Evolutionary conservation across 2,888 invertebrate genomes (phyloP), one percentile per base, ranked within the genome.

Genomic region (Dinocampus coccinellae): DNA sequence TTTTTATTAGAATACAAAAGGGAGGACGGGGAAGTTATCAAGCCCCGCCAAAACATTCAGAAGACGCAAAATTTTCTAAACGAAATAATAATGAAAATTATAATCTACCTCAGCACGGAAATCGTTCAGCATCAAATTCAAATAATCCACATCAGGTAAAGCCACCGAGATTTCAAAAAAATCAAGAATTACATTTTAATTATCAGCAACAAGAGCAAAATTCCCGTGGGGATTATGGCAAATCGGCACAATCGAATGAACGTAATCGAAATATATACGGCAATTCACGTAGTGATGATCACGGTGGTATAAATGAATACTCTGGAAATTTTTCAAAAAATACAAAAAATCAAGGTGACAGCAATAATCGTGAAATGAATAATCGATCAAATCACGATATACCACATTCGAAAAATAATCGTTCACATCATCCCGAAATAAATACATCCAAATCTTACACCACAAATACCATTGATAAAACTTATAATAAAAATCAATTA

Each of bases 121-220:
- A 70, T 83, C 24, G 82, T 24, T 53, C 80, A 26, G 71, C 80
- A 10, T 75, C 71, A 1, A 79, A 69, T 62, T 75, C 71, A 1
- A 79, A 69, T 62, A 80, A 76, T 73, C 72, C 77, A n/a, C 79
- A 83, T 68, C 86, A 84, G 72, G 79, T 77, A 4, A 91, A 90
- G 79, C 91, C 92, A 24, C 92, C 92, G 3, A 86, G 92, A 72
- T 92, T 92, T 82, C 92, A 92, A 80, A 90, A 88, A 77, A 91
- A 90, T 74, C 82, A 83, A 53, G 86, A 87, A 29, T 67, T 68
- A 29, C 78, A 82, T n/a, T n/a, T n/a, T n/a, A n/a, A n/a, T n/a
- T n/a, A n/a, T 6, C 70, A 80, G 70, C 81, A 82, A 47, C 79
- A 78, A 53, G 82, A 72, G 11, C 39, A 55, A 1, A 62, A 62